Base-by-base conservation (phyloP, 1,140 invertebrate species). In the Anthonomus grandis region DNA sequence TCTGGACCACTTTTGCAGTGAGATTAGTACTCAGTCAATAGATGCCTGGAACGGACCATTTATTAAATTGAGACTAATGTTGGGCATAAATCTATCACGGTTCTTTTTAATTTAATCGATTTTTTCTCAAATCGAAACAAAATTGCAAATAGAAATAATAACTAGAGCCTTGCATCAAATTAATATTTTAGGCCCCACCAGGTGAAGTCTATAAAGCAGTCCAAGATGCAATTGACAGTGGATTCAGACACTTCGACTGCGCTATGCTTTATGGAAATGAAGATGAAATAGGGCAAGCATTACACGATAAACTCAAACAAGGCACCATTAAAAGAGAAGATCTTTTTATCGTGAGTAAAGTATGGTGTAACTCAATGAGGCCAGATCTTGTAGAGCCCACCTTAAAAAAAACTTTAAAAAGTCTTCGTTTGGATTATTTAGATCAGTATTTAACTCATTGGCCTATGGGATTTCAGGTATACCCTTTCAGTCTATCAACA, bases 211-310 rank as follows among this genome's bases (percentile, higher is more conserved):
- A 71, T 46, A 78, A 79, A 65, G 86, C 86, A 18, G 80, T 90
- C 0, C 76, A 75, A 53, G 67, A 72, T 59, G 93, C 93, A 0
- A 87, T 96, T 51, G 83, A 89, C 57, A 74, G 78, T 37, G 93
- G 93, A 4, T 97, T 96, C 74, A 77, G 93, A 9, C 91, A 92
- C 68, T 83, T 97, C 59, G 94, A 97, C 71, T 92, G 90, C 68
- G 93, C 93, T 24, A 80, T 79, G 48, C 81, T 85, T 65, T 97
- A 96, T 73, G 76, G 79, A 51, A 95, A 93, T 63, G 93, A 97
- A 72, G 69, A 75, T 13, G 89, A 94, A 75, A 83, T 97, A 38
- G 93, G 93, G 0, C 69, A 72, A 42, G 92, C 85, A 0, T 74
- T 97, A 22, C 22, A 37, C 25, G 76, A 83, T 13, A 86, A 90